phyloP scores from a whole-genome alignment of 2,888 invertebrate species.

The Eupithecia dodoneata region DNA sequence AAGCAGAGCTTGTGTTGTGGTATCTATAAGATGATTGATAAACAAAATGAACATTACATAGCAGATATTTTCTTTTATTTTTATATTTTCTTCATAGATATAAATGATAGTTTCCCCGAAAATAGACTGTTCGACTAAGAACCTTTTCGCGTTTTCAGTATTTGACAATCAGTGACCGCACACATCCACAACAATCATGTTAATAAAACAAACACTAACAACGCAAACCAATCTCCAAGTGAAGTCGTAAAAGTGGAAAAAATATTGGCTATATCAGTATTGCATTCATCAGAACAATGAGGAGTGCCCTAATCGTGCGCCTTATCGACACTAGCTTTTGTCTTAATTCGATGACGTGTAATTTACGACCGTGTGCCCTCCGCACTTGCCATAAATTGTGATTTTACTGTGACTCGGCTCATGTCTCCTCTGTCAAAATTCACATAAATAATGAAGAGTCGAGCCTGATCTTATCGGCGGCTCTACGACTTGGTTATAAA shows the following conservation, averaged over 20 bases:
- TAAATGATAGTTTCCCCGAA: not conserved
- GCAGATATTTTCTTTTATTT: too few species aligned
- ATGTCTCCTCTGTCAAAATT: conserved; percentile 76
- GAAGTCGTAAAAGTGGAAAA: conserved; percentile 72
- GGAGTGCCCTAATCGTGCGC: conserved; percentile 70
- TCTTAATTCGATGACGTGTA: conserved; percentile 79
- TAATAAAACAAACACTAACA: conserved; percentile 42
- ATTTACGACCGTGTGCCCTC: conserved; percentile 70
- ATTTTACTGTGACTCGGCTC: conserved; percentile 68
- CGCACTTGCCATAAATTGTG: conserved; percentile 77
- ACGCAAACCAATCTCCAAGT: conserved; percentile 62
- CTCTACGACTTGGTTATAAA: conserved; percentile 76
- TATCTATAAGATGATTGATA: too few species aligned
- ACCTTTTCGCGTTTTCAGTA: not conserved
- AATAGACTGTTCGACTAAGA: not conserved
- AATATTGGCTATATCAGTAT: conserved; percentile 71
- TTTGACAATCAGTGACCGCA: conserved; percentile 22
- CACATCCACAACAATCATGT: conserved; percentile 35
- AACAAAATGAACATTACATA: too few species aligned
- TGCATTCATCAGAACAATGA: conserved; percentile 73
- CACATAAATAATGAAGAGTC: conserved; percentile 80
- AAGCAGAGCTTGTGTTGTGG: too few species aligned
- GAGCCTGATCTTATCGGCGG: conserved; percentile 77
- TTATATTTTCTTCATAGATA: not conserved
- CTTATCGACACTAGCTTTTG: conserved; percentile 78